Evolutionary conservation across 2,888 invertebrate species (phyloP).

Genomic region (Microplitis deprimator): DNA sequence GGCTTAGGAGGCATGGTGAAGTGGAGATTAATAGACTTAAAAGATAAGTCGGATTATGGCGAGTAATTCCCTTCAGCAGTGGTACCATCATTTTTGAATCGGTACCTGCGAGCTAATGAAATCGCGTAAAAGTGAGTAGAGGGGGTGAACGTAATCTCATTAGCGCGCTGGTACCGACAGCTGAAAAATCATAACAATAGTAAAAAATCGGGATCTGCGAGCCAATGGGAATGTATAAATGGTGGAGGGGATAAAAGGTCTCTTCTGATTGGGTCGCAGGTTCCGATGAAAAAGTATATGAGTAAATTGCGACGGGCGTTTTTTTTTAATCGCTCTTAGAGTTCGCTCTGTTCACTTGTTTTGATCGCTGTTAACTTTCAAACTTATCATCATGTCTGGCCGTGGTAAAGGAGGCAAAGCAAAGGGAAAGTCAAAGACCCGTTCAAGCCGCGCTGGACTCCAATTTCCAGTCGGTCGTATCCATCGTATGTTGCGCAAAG

Average conservation of each 20-base stretch:
- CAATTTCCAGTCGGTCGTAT: constrained; percentile 75
- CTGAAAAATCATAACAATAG: no score
- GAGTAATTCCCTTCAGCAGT: no score
- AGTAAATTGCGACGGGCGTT: background rate
- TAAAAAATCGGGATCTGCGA: no score
- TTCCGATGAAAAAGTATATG: background rate
- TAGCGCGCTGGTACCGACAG: no score
- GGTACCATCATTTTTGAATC: no score
- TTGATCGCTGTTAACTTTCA: background rate
- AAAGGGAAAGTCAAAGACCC: constrained; percentile 62
- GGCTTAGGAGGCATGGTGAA: constrained; percentile 66
- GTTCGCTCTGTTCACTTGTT: background rate
- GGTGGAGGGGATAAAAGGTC: no score
- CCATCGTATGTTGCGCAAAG: constrained; percentile 76
- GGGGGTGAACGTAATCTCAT: no score
- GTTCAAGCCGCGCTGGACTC: constrained; percentile 75
- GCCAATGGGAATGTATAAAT: no score
- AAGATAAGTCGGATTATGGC: background rate
- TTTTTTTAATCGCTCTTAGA: background rate
- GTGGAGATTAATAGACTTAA: background rate
- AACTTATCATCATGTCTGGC: constrained; percentile 53
- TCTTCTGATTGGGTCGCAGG: no score
- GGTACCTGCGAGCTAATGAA: no score
- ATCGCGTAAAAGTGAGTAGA: no score
- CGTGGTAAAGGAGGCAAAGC: constrained; percentile 56